phyloP scores from a whole-genome alignment of 2,797 vertebrate species.

The Malacoraja senta region DNA sequence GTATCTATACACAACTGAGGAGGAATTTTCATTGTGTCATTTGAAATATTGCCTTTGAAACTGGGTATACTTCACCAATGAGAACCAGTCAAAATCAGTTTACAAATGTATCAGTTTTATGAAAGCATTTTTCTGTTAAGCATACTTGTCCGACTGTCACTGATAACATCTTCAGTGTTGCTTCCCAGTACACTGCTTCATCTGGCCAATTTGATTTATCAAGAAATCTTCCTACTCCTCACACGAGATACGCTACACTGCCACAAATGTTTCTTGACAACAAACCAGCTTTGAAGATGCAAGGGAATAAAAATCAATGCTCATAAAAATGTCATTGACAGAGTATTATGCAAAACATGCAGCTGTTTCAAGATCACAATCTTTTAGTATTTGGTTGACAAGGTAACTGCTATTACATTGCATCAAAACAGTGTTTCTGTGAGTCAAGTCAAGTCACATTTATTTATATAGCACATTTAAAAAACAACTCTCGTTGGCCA shows the following conservation, averaged over 20 bases:
- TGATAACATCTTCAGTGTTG: slow-evolving; percentile 5
- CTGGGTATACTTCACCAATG: neutral
- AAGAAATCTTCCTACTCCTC: neutral
- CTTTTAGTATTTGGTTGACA: slow-evolving; percentile 12
- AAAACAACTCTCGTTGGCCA: too few species aligned
- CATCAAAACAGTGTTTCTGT: neutral
- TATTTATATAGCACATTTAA: too few species aligned
- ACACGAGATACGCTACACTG: neutral
- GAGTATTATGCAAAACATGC: slow-evolving; percentile 2
- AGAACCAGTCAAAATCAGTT: neutral
- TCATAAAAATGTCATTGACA: slow-evolving; percentile 21
- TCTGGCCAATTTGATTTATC: slow-evolving; percentile 15
- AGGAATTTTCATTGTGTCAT: neutral
- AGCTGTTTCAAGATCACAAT: slow-evolving; percentile 35
- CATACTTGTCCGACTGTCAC: neutral
- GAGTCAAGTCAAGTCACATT: too few species aligned
- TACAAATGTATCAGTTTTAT: neutral
- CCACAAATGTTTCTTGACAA: slow-evolving; percentile 12
- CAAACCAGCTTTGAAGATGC: slow-evolving; percentile 8
- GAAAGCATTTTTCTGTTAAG: neutral
- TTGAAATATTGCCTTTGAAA: neutral
- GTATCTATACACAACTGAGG: too few species aligned
- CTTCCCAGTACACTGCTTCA: neutral
- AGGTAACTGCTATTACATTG: slow-evolving; percentile 4
- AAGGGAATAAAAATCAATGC: slow-evolving; percentile 8